A percentile compares a stretch with the other conserved stretches of the same genome.
Conservation (phyloP, 1,140 invertebrate genomes). For the Drosophila kepulauana region DNA sequence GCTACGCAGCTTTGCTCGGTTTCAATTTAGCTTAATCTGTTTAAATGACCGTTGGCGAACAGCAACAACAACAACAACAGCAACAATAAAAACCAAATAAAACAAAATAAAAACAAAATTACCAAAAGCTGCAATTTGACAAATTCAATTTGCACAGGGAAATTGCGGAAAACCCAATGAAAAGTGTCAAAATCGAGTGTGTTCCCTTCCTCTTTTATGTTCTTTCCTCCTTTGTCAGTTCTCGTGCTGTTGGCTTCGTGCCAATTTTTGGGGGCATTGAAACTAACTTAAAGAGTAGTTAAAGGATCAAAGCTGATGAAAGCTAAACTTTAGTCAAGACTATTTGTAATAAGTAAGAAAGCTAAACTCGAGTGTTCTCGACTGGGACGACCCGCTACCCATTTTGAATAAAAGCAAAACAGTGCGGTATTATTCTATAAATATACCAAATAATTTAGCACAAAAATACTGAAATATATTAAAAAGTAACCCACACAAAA, state of each 20-base stretch:
- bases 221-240: not conserved
- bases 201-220: not conserved
- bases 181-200: constrained; percentile 39
- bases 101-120: constrained; percentile 50
- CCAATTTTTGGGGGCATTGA: not conserved
- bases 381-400: too few relatives aligned
- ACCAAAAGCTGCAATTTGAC: constrained; percentile 63
- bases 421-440: too few relatives aligned
- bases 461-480: too few relatives aligned
- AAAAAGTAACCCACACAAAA: too few relatives aligned
- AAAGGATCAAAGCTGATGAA: not conserved
- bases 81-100: constrained; percentile 19
- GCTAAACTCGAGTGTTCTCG: too few relatives aligned
- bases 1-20: constrained; percentile 51
- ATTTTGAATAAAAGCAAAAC: too few relatives aligned
- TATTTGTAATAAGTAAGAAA: not conserved
- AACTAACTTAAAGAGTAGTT: constrained; percentile 11
- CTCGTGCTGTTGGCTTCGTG: not conserved
- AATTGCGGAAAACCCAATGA: constrained; percentile 55
- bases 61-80: constrained; percentile 10
- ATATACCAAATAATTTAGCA: too few relatives aligned
- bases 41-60: constrained; percentile 54
- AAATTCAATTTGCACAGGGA: constrained; percentile 68
- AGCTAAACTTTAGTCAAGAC: not conserved
- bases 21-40: constrained; percentile 76